Evolutionary conservation across 2,113 vertebrate species (phyloP), one percentile per base, ranked within the genome.

Genomic region (Lagopus leucura): DNA sequence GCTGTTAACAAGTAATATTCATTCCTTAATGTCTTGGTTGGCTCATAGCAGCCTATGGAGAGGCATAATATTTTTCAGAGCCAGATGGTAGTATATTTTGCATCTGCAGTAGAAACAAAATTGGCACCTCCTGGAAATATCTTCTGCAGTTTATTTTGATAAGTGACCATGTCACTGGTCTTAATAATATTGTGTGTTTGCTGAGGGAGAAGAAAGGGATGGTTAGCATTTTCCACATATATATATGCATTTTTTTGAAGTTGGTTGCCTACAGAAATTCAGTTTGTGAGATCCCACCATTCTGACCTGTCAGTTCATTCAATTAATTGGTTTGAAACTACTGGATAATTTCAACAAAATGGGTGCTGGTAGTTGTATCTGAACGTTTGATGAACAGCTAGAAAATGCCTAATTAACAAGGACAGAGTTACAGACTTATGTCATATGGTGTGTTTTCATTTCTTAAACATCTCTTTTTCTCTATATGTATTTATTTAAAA

Each of bases 41-140:
- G 19, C 50, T 95, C 72, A 77, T 52, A 75, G 61, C 36, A 94
- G 70, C 38, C 52, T 90, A 5, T 61, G 43, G 81, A 97, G 64
- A 91, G 67, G 47, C 20, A 79, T 50, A 80, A 90, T 91, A 78
- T 81, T 95, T 88, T 89, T 88, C 58, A 91, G 88, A 97, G 60
- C 47, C 92, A 97, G 91, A 94, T 96, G 92, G 58, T 65, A 73
- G 61, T 54, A 70, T 10, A 66, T 86, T 77, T 92, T 94, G 32
- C 64, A 79, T 89, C 69, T 72, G 80, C 64, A 82, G 34, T 28
- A 95, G 60, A 79, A 20, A 87, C 4, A 25, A 93, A 94, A 86
- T 66, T 40, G 47, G 10, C 55, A 93, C 67, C 58, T 77, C 78
- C n/a, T 22, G 3, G 66, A 93, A 95, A 83, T 36, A 55, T 50